These are phyloP conservation scores for Corythoichthys haematopterus DNA, from an alignment of 2,113 vertebrate species.

Conservation along the genomic window DNA sequence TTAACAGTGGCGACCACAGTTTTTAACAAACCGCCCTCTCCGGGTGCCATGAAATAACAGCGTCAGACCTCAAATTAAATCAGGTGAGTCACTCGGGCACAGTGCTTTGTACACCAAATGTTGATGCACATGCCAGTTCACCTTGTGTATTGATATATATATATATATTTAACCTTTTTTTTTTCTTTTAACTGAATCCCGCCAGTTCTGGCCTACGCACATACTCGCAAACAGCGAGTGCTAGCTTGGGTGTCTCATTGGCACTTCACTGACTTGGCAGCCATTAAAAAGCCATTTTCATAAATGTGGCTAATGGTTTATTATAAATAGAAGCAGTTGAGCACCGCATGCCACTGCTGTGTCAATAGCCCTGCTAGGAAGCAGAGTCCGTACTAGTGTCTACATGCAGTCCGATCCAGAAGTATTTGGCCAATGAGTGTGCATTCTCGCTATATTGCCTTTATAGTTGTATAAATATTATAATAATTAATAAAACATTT, in stretches of 20 bases:
- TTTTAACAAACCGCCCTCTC: slow-evolving; percentile 16
- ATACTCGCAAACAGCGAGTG: slow-evolving; percentile 15
- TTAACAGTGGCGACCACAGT: slow-evolving; percentile 4
- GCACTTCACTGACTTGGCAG: slow-evolving; percentile 23
- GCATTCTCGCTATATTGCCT: too few species aligned
- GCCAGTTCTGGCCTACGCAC: background rate
- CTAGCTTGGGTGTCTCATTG: slow-evolving; percentile 33
- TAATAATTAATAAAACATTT: too few species aligned
- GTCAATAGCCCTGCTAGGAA: slow-evolving; percentile 19
- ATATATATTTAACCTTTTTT: background rate
- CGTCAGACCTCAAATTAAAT: slow-evolving; percentile 42
- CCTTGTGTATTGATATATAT: background rate
- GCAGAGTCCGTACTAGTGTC: slow-evolving; percentile 10
- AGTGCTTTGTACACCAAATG: background rate
- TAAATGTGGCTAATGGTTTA: slow-evolving; percentile 51
- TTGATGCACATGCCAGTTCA: background rate
- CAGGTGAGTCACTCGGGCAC: slow-evolving; percentile 27
- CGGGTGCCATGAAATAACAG: slow-evolving; percentile 39
- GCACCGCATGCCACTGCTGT: slow-evolving; percentile 21
- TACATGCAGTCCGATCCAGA: background rate
- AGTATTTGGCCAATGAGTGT: slow-evolving; percentile 13
- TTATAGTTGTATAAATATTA: too few species aligned
- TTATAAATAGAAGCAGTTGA: slow-evolving; percentile 52
- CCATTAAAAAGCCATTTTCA: slow-evolving; percentile 51
- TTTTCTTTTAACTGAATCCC: background rate